Conservation (phyloP, 2,797 vertebrate species). For the Hydrophis major region DNA sequence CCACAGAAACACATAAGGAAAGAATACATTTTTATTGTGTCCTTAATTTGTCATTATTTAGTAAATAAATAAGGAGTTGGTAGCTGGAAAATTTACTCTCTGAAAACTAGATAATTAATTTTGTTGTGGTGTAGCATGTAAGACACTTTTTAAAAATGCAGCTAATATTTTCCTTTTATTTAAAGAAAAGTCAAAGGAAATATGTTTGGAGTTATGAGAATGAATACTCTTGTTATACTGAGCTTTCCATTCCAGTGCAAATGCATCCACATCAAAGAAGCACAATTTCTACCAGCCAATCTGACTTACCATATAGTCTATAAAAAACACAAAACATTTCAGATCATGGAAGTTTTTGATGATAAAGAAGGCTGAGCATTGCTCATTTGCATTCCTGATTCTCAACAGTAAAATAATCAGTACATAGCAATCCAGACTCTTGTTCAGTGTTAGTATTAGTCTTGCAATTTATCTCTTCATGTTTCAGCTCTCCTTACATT, state of each 20-base stretch:
- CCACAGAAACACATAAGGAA: conserved; percentile 15
- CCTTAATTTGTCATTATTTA: conserved; percentile 28
- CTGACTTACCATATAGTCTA: not conserved
- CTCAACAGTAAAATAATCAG: not conserved
- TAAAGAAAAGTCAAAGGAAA: not conserved
- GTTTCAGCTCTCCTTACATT: no score
- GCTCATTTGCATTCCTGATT: not conserved
- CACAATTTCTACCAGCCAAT: conserved; percentile 5
- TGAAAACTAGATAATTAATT: conserved; percentile 29
- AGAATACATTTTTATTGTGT: conserved; percentile 14
- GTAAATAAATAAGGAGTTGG: conserved; percentile 19
- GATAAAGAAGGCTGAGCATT: accelerated
- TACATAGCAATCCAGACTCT: not conserved
- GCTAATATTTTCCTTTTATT: not conserved
- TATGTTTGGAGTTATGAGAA: not conserved
- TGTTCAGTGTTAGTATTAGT: not conserved
- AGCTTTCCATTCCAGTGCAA: not conserved
- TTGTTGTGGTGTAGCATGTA: not conserved
- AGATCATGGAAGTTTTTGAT: not conserved
- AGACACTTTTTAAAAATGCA: not conserved
- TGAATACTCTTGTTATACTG: conserved; percentile 1
- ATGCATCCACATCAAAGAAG: not conserved
- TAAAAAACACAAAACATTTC: conserved; percentile 10
- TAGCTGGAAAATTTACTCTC: not conserved
- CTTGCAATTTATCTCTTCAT: not conserved